Base-by-base conservation (phyloP, 2,888 invertebrate species). In the Dasypolia templi region DNA sequence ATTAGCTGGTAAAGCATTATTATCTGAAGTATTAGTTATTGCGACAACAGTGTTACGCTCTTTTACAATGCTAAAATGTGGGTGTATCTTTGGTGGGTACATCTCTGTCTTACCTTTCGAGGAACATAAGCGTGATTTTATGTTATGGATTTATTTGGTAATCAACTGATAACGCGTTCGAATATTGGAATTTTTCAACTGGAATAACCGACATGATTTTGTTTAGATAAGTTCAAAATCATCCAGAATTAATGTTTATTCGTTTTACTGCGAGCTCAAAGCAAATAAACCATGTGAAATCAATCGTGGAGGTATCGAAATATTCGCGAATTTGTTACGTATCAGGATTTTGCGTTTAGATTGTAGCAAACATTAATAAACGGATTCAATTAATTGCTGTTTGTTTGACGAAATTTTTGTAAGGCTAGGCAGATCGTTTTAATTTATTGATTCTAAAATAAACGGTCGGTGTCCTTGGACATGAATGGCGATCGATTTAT, bases 261-360 rank as follows among this genome's bases (percentile, higher is more conserved):
- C 68, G 17, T 66, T 73, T 55, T 59, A 51, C 49, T 79, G 32
- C 17, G 53, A 56, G 56, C 4, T 71, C 81, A 75, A 75, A 80
- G 67, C 49, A 79, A 83, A 84, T 65, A 62, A 84, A 69, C 61
- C 71, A 61, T 46, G 56, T 51, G 65, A 68, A 75, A 80, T 80
- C 80, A 75, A 61, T 55, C 59, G 73, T 26, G 46, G 32, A 53
- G 64, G 22, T 39, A 55, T 82, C 53, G n/a, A 12, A 62, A 66
- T 82, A 62, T 77, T 51, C 32, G 11, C 29, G 14, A 59, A 58
- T 74, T 44, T 53, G 55, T 73, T 44, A 73, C 51, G 29, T 59
- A 53, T 61, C 39, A 59, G 32, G 39, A 32, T 42, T 59, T 46
- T 6, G 12, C 29, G 35, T 59, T 59, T 53, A 59, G 39, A 46